phyloP scores from a whole-genome alignment of 2,797 vertebrate species.

The Crypturellus tataupa region DNA sequence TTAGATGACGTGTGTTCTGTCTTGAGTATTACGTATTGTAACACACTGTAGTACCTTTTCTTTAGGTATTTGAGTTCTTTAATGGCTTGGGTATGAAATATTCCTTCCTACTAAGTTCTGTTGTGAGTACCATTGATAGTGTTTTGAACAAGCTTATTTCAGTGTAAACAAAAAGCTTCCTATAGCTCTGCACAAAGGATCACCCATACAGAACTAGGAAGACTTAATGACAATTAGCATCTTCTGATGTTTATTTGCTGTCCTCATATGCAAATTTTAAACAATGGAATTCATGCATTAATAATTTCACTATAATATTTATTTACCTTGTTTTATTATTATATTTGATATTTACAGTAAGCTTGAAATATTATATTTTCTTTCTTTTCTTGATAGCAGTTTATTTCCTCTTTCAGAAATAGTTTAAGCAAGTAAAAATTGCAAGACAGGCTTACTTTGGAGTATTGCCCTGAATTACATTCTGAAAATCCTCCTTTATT shows the following conservation, averaged over 20 bases:
- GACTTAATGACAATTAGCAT: too few species aligned
- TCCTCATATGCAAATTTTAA: background rate
- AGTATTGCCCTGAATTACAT: background rate
- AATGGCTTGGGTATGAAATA: background rate
- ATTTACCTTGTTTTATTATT: background rate
- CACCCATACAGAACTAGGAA: too few species aligned
- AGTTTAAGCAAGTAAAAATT: background rate
- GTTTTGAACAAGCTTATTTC: background rate
- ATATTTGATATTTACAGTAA: background rate
- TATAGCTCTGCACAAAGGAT: too few species aligned
- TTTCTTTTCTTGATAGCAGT: background rate
- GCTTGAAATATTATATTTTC: background rate
- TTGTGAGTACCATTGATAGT: background rate
- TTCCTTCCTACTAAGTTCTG: background rate
- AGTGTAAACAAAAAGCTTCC: background rate
- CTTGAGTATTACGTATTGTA: background rate
- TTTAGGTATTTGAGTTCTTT: background rate
- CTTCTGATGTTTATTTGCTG: too few species aligned
- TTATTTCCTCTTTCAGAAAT: background rate
- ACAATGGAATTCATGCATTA: background rate
- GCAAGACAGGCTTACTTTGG: background rate
- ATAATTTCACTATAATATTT: background rate
- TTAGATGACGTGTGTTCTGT: background rate
- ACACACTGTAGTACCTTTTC: too few species aligned
- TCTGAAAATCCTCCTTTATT: background rate